Conservation (phyloP, 2,888 invertebrate species). For the Polydrusus tereticollis region DNA sequence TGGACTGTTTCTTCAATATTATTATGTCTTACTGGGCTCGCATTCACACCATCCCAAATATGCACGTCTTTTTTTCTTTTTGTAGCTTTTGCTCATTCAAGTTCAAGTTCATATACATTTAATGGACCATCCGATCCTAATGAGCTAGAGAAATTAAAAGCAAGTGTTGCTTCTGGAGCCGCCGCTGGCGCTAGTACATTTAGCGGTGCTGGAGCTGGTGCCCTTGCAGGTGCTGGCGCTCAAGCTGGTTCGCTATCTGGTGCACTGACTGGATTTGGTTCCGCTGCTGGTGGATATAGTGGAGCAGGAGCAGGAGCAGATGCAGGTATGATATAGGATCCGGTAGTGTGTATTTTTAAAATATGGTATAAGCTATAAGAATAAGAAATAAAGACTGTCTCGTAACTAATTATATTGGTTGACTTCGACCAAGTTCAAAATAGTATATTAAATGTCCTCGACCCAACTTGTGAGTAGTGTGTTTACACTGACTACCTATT, state of each 20-base stretch:
- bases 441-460: too few species aligned
- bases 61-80: too few species aligned
- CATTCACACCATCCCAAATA: too few species aligned
- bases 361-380: too few species aligned
- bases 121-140: constrained; percentile 26
- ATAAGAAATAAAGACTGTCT: too few species aligned
- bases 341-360: too few species aligned
- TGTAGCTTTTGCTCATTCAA: constrained; percentile 53
- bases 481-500: too few species aligned
- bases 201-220: constrained; percentile 11
- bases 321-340: background rate
- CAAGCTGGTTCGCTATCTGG: background rate
- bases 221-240: constrained; percentile 16
- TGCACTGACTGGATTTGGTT: constrained; percentile 3
- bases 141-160: constrained; percentile 14
- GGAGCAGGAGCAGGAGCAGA: background rate
- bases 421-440: too few species aligned
- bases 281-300: background rate
- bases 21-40: too few species aligned
- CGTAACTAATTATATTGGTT: too few species aligned
- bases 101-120: constrained; percentile 47
- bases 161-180: constrained; percentile 32
- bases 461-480: too few species aligned
- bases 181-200: constrained; percentile 32
- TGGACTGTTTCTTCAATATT: too few species aligned